Conservation (phyloP, 1,140 invertebrate genomes). For the Bombus turneri region DNA sequence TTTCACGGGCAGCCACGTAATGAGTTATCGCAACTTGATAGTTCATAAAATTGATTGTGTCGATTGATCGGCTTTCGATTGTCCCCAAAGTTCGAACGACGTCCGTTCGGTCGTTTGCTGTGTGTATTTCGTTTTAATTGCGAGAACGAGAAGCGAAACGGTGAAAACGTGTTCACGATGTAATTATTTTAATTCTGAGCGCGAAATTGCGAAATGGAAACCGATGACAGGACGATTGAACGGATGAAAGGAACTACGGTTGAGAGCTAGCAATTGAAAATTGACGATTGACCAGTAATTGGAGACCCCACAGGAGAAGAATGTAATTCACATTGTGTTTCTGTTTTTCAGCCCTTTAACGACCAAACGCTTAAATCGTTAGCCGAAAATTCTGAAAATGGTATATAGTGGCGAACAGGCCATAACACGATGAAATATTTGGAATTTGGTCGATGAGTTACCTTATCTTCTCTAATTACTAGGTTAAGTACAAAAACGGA, state of each 20-base stretch:
- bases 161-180: neutral
- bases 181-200: slow-evolving; percentile 1
- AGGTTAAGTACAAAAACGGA: neutral
- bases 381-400: too few relatives aligned
- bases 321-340: too few relatives aligned
- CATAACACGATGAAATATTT: neutral
- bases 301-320: too few relatives aligned
- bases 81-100: neutral
- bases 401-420: too few relatives aligned
- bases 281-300: neutral
- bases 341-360: too few relatives aligned
- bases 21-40: slow-evolving; percentile 9
- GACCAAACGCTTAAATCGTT: too few relatives aligned
- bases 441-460: neutral
- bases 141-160: neutral
- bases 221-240: neutral
- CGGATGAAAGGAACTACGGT: neutral
- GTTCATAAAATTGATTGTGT: slow-evolving; percentile 4
- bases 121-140: neutral
- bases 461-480: neutral
- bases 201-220: neutral
- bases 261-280: neutral
- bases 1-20: slow-evolving; percentile 5
- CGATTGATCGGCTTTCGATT: neutral
- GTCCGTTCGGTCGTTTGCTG: neutral